Evolutionary conservation across 2,888 invertebrate species (phyloP).

Genomic region (Yponomeuta plumbellus): DNA sequence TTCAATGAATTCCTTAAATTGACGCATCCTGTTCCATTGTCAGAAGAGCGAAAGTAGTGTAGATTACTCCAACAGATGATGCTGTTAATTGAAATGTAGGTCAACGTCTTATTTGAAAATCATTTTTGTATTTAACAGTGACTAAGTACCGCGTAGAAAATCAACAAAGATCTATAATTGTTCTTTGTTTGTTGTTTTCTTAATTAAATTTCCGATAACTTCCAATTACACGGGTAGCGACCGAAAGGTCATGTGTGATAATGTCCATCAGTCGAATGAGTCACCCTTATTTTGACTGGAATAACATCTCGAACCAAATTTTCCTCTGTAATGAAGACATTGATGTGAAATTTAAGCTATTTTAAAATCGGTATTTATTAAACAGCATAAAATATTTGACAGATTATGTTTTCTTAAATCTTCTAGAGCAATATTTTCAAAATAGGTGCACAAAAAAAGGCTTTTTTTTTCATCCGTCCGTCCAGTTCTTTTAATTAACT

Average conservation of each 20-base stretch:
- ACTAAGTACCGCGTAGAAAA: no score
- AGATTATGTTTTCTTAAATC: no score
- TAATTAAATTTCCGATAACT: conserved; percentile 23
- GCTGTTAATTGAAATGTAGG: background rate
- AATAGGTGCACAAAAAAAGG: no score
- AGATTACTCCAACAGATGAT: background rate
- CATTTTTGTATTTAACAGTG: no score
- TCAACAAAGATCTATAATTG: background rate
- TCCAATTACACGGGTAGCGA: background rate
- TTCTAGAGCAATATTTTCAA: no score
- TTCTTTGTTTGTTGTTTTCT: conserved; percentile 18
- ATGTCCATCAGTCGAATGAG: background rate
- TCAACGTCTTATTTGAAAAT: no score
- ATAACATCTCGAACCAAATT: background rate
- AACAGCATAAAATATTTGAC: no score
- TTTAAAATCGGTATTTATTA: no score
- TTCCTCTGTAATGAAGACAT: background rate
- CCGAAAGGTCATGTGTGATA: background rate
- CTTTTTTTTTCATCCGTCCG: no score
- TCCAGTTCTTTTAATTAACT: no score
- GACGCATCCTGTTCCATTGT: conserved; percentile 44
- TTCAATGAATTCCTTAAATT: conserved; percentile 41
- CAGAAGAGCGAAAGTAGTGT: background rate
- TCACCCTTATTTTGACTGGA: background rate
- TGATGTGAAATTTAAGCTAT: no score